These are phyloP conservation scores for Ovibos moschatus DNA, from an alignment of 2,113 vertebrate genomes.

Conservation along the genomic window DNA sequence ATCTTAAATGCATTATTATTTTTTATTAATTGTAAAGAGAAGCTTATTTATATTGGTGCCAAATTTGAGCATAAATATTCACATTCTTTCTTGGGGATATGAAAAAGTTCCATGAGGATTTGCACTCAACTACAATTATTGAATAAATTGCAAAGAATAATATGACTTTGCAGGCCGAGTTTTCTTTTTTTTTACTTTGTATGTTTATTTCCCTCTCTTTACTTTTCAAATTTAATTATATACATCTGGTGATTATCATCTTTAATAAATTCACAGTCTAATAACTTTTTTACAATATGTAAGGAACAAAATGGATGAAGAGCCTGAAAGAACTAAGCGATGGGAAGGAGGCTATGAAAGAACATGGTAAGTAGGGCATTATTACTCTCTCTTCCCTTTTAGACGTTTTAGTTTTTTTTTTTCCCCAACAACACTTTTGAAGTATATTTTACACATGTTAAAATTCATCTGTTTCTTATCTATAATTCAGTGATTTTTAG, in stretches of 20 bases:
- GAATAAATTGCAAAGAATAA: background rate
- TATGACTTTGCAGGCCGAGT: background rate
- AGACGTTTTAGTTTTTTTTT: background rate
- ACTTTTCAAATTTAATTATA: constrained; percentile 4
- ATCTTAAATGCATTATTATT: background rate
- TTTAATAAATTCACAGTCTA: background rate
- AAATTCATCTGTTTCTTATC: background rate
- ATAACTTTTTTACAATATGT: constrained; percentile 8
- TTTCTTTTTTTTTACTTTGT: background rate
- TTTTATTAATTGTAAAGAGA: background rate
- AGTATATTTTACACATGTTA: constrained; percentile 4
- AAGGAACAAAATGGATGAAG: constrained; percentile 90
- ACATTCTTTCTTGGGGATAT: background rate
- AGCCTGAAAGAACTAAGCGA: constrained; percentile 94
- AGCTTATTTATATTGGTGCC: background rate
- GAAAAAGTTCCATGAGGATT: background rate
- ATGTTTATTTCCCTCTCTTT: background rate
- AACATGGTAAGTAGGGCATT: constrained; percentile 86
- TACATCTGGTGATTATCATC: background rate
- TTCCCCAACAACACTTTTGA: background rate
- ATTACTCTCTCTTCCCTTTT: background rate
- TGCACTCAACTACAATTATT: background rate
- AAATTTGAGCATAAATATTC: background rate
- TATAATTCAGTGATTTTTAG: background rate
- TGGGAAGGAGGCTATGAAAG: constrained; percentile 99